Base-by-base conservation (phyloP, 2,113 vertebrate genomes). In the Colius striatus region DNA sequence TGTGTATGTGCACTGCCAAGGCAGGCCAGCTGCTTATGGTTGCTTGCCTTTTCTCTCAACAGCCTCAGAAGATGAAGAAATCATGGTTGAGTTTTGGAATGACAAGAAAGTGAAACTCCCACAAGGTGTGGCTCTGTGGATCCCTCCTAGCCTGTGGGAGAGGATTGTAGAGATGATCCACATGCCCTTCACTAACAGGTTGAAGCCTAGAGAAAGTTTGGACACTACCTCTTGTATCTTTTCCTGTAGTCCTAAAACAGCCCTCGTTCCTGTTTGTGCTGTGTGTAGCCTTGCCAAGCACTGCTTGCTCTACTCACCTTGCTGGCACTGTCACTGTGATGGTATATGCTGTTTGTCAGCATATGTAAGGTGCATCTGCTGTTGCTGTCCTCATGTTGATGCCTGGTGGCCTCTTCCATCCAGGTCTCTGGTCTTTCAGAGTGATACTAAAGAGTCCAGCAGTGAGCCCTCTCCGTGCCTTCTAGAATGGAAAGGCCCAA, bases 11-110 rank as follows among this genome's bases (percentile, higher is more conserved):
- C 3, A 13, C 30, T 61, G 51, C 38, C 58, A 15, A 14, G 41
- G 25, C 34, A 83, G 53, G 36, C 21, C 29, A 43, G 20, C 41
- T 62, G 36, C 88, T 92, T 30, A 96, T 6, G 19, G 51, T 50
- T 74, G 61, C 60, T 63, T 95, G 41, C 29, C 23, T 70, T 83
- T 92, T 92, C 50, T 94, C 57, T 66, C 68, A n/a, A 62, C 68
- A 99, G 99, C 58, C 57, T 97, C 95, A 30, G 96, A 96, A 79
- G 97, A 97, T 80, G 78, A 94, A 84, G 95, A 98, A 90, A 94
- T 99, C 63, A 92, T 45, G 8, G 97, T 99, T 85, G 91, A 97
- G 63, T 98, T 99, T 95, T 99, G 99, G 99, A 98, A 99, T 45
- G 97, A 98, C 63, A 97, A 94, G 72, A 97, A 95, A 73, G 94